Conservation (phyloP, 2,113 vertebrate genomes). For the Seriola quinqueradiata region DNA sequence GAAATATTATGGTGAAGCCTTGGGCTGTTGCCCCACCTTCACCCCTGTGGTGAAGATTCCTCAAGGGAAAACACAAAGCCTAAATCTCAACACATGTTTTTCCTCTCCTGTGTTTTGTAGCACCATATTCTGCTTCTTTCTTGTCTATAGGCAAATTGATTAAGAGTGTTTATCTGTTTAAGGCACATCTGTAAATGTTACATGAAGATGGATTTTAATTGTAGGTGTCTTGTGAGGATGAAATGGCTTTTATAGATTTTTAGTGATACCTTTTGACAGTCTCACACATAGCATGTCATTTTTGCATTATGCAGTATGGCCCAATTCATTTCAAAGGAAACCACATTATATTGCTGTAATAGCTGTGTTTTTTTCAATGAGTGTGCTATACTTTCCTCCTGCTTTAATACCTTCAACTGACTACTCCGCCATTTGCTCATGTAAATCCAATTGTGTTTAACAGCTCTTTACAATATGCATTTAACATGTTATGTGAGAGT, state of each 20-base stretch:
- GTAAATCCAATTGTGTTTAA: not conserved
- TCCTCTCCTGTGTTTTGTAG: not conserved
- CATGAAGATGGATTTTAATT: not conserved
- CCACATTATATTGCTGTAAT: not conserved
- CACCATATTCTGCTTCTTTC: not conserved
- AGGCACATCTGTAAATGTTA: not conserved
- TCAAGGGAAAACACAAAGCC: not conserved
- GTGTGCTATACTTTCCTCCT: not conserved
- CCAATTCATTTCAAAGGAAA: not conserved
- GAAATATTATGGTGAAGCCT: not conserved
- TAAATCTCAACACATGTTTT: not conserved
- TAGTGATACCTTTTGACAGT: not conserved
- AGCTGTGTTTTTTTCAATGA: not conserved
- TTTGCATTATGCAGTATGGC: not conserved
- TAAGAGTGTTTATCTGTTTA: not conserved
- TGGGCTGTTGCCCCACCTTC: not conserved
- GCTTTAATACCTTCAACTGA: not conserved
- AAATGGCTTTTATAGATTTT: not conserved
- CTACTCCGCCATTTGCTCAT: not conserved
- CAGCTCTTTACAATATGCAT: not conserved
- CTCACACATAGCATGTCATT: not conserved
- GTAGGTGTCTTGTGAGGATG: not conserved
- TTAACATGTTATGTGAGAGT: not conserved
- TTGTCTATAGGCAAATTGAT: slow-evolving; percentile 5
- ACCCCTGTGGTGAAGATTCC: slow-evolving; percentile 3